Evolutionary conservation across 2,797 vertebrate genomes (phyloP).

Genomic region (Megalops cyprinoides): DNA sequence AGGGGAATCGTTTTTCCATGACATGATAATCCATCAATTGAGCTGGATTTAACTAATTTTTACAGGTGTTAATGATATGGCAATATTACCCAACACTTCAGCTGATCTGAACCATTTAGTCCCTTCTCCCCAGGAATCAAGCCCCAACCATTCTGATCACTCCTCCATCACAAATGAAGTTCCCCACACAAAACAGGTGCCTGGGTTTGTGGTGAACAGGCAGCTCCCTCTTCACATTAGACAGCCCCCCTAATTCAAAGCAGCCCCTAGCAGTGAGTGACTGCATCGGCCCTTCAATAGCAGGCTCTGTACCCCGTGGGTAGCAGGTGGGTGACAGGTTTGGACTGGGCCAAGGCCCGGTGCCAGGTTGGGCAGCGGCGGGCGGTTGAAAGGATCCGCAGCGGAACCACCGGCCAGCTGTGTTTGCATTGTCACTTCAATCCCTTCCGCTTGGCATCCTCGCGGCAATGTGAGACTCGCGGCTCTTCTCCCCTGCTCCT

Average conservation of each 20-base stretch:
- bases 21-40: no score
- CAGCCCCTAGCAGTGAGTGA: not conserved
- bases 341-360: not conserved
- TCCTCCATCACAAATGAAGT: not conserved
- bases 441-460: slow-evolving; percentile 33
- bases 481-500: not conserved
- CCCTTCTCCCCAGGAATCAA: no score
- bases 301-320: not conserved
- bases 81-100: not conserved
- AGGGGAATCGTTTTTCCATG: no score
- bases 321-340: slow-evolving; percentile 8
- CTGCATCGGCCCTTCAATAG: not conserved
- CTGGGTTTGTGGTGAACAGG: no score
- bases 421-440: slow-evolving; percentile 73
- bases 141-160: no score
- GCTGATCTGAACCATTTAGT: no score
- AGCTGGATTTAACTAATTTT: not conserved
- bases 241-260: no score
- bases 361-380: not conserved
- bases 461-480: not conserved
- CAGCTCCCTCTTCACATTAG: not conserved
- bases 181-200: not conserved
- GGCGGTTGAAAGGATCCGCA: slow-evolving; percentile 7
- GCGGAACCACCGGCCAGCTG: slow-evolving; percentile 59
- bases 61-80: not conserved